Percentiles rank a stretch among this genome's conserved stretches.
Conservation (phyloP, 2,797 vertebrate genomes). For the Gila robusta region DNA sequence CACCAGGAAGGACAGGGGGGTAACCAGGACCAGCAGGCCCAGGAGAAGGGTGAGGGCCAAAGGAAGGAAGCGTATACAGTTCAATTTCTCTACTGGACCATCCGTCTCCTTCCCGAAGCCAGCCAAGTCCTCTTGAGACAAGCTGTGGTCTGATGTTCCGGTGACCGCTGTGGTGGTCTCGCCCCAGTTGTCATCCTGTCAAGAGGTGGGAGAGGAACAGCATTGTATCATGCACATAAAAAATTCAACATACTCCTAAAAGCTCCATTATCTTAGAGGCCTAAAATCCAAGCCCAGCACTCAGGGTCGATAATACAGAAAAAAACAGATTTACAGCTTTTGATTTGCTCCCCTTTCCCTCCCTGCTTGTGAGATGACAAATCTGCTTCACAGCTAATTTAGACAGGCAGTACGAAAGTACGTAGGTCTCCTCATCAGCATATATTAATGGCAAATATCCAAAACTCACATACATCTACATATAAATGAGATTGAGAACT, state of each 20-base stretch:
- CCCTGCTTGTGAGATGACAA: background rate
- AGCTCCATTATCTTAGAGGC: background rate
- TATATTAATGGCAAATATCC: slow-evolving; percentile 33
- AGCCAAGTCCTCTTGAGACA: slow-evolving; percentile 95
- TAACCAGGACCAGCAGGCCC: slow-evolving; percentile 88
- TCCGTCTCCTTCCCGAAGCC: slow-evolving; percentile 89
- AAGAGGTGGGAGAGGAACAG: background rate
- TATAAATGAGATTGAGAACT: slow-evolving; percentile 29
- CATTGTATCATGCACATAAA: slow-evolving; percentile 14
- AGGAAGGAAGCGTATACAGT: slow-evolving; percentile 87
- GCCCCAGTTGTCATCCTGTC: slow-evolving; percentile 98
- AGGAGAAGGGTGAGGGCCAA: slow-evolving; percentile 82
- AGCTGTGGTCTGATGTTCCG: slow-evolving; percentile 94
- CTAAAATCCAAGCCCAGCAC: background rate
- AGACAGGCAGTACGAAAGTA: slow-evolving; percentile 34
- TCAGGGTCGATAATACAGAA: slow-evolving; percentile 15
- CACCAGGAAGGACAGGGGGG: slow-evolving; percentile 92
- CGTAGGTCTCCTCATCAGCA: slow-evolving; percentile 39
- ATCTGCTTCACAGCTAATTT: slow-evolving; percentile 34
- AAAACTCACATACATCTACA: slow-evolving; percentile 42
- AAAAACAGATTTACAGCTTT: background rate
- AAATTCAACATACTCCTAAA: slow-evolving; percentile 11
- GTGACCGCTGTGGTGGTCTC: slow-evolving; percentile 97
- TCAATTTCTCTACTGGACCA: slow-evolving; percentile 81
- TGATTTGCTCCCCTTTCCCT: background rate